Base-by-base conservation (phyloP, 1,140 invertebrate species). In the Ceratosolen solmsi region DNA sequence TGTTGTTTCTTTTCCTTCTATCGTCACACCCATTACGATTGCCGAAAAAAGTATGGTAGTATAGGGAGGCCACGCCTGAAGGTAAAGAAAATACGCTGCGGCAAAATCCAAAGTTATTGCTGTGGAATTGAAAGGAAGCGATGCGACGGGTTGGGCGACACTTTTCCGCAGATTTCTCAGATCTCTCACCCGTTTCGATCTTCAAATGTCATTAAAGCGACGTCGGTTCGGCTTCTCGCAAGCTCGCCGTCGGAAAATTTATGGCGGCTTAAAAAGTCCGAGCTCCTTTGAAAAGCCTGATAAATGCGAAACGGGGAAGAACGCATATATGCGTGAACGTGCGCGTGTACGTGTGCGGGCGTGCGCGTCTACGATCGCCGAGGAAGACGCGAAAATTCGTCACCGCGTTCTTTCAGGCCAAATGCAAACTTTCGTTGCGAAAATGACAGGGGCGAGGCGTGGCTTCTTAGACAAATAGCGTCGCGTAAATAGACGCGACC, bases 251-350 rank as follows among this genome's bases (percentile, higher is more conserved):
- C 33, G 49, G 2, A 4, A 63, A 90, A 90, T 90, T 90, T 90
- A 90, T 89, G 83, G 87, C 84, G 86, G 89, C 89, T 90, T 90
- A 90, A 90, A 90, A 89, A 83, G 82, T 83, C 88, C 87, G 85
- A 87, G 85, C 84, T 87, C 87, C 86, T 88, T 89, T 86, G 88
- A 80, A 90, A 90, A 90, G 90, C 89, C 89, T 90, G 89, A 90
- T 89, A 90, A 90, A 90, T 90, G 89, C 84, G 83, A 49, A 41
- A 38, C 84, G 84, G 73, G 5, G 78, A 22, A 36, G 33, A 30
- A 46, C n/a, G n/a, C n/a, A n/a, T n/a, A n/a, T n/a, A n/a, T n/a
- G n/a, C n/a, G n/a, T n/a, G n/a, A n/a, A n/a, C n/a, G n/a, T n/a
- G n/a, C n/a, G n/a, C n/a, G n/a, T n/a, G n/a, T n/a, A n/a, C n/a